Conservation (phyloP, 2,888 invertebrate genomes). For the Andrena bicolor region DNA sequence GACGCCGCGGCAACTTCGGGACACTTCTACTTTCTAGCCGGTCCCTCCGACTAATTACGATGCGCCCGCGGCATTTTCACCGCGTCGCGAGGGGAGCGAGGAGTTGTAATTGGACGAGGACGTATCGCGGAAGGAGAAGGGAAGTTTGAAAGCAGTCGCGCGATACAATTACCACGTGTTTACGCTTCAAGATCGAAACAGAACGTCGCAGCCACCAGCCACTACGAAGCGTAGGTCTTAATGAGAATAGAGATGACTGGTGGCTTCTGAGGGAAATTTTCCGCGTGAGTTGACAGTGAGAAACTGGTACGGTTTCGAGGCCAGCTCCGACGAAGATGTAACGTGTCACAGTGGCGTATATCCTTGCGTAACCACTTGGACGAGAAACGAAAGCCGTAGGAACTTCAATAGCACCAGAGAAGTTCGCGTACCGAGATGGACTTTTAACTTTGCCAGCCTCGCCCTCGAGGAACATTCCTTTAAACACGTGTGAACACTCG, state of each 20-base stretch:
- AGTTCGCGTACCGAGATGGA: no score
- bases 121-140: conserved; percentile 14
- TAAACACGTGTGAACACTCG: no score
- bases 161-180: conserved; percentile 20
- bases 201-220: not conserved
- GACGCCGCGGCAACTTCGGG: conserved; percentile 30
- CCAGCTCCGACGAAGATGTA: not conserved
- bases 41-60: conserved; percentile 51
- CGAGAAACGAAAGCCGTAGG: conserved; percentile 17
- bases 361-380: conserved; percentile 17
- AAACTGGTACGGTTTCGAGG: conserved; percentile 12
- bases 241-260: conserved; percentile 21
- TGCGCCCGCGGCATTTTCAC: conserved; percentile 22
- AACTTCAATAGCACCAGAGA: not conserved
- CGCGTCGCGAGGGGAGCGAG: not conserved
- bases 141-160: conserved; percentile 32
- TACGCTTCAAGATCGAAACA: conserved; percentile 19
- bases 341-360: not conserved
- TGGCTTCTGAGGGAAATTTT: not conserved
- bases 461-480: no score
- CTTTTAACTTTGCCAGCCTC: no score
- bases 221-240: not conserved
- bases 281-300: not conserved
- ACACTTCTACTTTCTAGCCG: conserved; percentile 42
- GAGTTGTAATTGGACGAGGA: conserved; percentile 42